Evolutionary conservation across 2,113 vertebrate species (phyloP).

Genomic region (Sula dactylatra): DNA sequence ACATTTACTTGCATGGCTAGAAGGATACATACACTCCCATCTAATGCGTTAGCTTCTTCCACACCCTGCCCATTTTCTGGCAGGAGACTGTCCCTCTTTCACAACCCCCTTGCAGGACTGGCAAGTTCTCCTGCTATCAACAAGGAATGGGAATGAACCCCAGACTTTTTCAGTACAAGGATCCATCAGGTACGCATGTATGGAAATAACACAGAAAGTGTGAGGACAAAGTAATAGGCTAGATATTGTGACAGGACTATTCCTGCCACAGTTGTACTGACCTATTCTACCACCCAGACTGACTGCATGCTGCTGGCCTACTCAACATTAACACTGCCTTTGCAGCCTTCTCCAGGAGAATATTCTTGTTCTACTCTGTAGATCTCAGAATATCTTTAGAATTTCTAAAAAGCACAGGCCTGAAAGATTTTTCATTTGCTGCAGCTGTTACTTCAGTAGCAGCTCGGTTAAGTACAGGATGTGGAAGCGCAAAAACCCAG

Average conservation of each 20-base stretch:
- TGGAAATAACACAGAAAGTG: neutral
- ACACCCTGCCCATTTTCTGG: neutral
- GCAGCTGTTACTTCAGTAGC: neutral
- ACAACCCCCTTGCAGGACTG: neutral
- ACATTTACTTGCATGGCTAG: neutral
- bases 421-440: neutral
- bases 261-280: neutral
- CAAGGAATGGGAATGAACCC: neutral
- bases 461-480: neutral
- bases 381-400: neutral
- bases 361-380: neutral
- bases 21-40: neutral
- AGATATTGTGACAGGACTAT: neutral
- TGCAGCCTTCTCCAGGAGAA: neutral
- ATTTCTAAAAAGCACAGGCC: neutral
- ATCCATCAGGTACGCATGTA: fast-evolving
- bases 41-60: neutral
- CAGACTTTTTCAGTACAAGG: neutral
- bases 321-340: neutral
- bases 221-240: neutral
- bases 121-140: neutral
- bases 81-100: neutral
- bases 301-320: neutral
- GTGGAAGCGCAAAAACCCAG: neutral
- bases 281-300: neutral